Conservation (phyloP, 2,797 vertebrate genomes). For the Lithobates pipiens region DNA sequence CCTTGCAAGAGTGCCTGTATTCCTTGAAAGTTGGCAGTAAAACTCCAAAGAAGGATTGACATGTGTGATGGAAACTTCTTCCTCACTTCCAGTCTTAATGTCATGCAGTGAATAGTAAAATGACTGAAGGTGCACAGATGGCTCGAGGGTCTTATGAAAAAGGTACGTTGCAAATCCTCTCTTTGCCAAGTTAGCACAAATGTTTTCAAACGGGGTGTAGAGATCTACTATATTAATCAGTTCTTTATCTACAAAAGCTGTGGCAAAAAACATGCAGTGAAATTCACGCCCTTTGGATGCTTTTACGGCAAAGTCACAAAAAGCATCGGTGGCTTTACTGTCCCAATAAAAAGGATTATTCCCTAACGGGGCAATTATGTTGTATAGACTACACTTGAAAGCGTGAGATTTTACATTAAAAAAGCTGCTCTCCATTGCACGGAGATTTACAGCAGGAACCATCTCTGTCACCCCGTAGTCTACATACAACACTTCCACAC, state of each 20-base stretch:
- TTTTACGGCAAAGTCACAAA: conserved; percentile 82
- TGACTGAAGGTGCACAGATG: conserved; percentile 81
- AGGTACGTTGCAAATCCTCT: conserved; percentile 72
- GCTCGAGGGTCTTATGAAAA: conserved; percentile 70
- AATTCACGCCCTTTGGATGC: conserved; percentile 73
- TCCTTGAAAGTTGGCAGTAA: conserved; percentile 89
- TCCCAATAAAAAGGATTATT: conserved; percentile 82
- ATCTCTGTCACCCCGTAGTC: conserved; percentile 88
- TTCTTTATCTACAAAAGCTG: conserved; percentile 80
- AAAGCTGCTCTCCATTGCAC: conserved; percentile 78
- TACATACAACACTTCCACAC: conserved; percentile 84
- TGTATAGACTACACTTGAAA: conserved; percentile 92
- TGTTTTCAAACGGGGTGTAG: conserved; percentile 89
- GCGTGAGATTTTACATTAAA: conserved; percentile 86
- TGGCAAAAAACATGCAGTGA: conserved; percentile 90
- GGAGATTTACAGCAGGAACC: conserved; percentile 78
- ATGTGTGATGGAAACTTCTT: conserved; percentile 81
- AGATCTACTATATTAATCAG: conserved; percentile 89
- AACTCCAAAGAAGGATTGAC: conserved; percentile 81
- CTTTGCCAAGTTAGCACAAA: conserved; percentile 80
- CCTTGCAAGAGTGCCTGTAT: conserved; percentile 74
- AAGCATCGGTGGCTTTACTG: conserved; percentile 75
- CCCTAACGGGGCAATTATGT: conserved; percentile 79
- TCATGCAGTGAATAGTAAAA: conserved; percentile 89
- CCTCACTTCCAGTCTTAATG: conserved; percentile 89